phyloP scores from a whole-genome alignment of 2,797 vertebrate species.

The Hypotaenidia philippensis region DNA sequence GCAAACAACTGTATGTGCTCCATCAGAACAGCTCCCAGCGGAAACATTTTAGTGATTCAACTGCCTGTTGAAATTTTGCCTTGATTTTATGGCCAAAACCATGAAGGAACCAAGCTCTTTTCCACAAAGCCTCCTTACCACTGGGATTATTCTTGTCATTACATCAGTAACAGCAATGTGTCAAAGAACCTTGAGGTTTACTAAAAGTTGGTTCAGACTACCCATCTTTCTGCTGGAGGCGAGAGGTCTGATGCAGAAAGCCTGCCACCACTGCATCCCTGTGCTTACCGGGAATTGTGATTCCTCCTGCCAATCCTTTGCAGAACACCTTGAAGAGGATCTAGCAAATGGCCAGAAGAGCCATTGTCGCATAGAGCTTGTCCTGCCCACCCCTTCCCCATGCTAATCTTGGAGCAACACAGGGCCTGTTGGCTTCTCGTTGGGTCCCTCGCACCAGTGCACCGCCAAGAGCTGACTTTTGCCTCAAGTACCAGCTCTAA shows the following conservation, averaged over 20 bases:
- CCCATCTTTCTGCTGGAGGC: neutral
- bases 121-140: neutral
- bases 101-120: neutral
- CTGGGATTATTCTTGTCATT: neutral
- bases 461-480: neutral
- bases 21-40: neutral
- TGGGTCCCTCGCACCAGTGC: neutral
- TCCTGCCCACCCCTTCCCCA: neutral
- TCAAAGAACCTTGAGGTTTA: neutral
- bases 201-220: neutral
- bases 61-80: neutral
- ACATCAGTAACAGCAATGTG: neutral
- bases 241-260: neutral
- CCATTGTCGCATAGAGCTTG: rapidly evolving
- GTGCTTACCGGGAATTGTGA: neutral
- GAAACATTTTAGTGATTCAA: slow-evolving; percentile 20
- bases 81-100: neutral
- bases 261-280: neutral
- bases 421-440: neutral
- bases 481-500: neutral
- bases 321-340: neutral
- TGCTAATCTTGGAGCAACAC: rapidly evolving
- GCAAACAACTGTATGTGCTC: neutral
- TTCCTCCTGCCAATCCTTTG: neutral
- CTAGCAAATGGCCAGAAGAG: neutral